Evolutionary conservation across 2,797 vertebrate genomes (phyloP).

Genomic region (Stomatorhinus walkeri): DNA sequence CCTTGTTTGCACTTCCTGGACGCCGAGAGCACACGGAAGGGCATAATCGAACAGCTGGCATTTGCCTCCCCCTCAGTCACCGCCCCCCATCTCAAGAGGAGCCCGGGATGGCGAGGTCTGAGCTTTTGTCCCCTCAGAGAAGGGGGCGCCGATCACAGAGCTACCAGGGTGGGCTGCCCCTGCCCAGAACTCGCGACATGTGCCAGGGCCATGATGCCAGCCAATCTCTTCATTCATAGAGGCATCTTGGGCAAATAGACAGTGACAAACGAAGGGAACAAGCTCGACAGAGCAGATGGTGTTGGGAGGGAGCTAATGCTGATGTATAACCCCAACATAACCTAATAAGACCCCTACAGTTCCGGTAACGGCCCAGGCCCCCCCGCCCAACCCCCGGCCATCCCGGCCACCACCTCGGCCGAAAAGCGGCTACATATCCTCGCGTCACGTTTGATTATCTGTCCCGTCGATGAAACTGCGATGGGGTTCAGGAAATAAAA

Average conservation of each 20-base stretch:
- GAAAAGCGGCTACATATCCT: neutral
- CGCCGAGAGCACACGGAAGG: neutral
- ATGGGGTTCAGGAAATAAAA: neutral
- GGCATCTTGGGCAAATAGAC: constrained; percentile 25
- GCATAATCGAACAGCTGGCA: neutral
- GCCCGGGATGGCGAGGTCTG: neutral
- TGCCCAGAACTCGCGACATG: constrained; percentile 30
- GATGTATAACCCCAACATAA: constrained; percentile 19
- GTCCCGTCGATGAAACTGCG: neutral
- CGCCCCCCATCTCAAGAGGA: neutral
- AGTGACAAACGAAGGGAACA: constrained; percentile 24
- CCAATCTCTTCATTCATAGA: constrained; percentile 27
- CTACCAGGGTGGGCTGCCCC: constrained; percentile 12
- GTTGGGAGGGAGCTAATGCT: constrained; percentile 15
- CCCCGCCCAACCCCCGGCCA: neutral
- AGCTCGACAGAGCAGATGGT: constrained; percentile 25
- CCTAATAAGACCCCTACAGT: constrained; percentile 7
- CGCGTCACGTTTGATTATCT: neutral
- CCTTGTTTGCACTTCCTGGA: neutral
- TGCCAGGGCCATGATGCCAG: constrained; percentile 15
- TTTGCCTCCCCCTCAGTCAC: neutral
- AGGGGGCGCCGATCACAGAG: neutral
- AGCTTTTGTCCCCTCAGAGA: neutral
- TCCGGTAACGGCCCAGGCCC: neutral
- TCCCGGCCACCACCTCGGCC: neutral